Percentiles rank a stretch among this genome's conserved stretches.
Evolutionary conservation across 2,797 vertebrate genomes (phyloP).

Genomic region (Rallus crepitans): DNA sequence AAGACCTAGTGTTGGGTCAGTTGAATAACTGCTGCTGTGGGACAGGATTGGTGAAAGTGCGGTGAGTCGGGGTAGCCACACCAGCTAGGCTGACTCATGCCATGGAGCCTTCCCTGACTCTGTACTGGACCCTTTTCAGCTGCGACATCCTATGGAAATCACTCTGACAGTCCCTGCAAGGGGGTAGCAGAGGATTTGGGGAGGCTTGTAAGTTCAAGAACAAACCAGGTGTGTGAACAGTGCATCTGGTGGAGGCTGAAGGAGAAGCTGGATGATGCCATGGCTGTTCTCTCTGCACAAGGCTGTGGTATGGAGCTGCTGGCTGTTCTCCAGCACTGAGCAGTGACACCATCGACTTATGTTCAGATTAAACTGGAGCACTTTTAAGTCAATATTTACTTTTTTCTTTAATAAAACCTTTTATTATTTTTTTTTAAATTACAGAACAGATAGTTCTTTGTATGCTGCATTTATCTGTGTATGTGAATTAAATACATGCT

Average conservation of each 20-base stretch:
- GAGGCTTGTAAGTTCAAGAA: neutral
- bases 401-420: neutral
- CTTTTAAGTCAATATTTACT: neutral
- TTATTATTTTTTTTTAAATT: neutral
- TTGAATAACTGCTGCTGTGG: neutral
- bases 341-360: neutral
- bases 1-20: neutral
- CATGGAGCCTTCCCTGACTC: neutral
- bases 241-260: neutral
- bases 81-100: neutral
- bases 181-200: neutral
- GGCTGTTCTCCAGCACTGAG: neutral
- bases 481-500: neutral
- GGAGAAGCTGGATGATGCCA: neutral
- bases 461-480: neutral
- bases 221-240: neutral
- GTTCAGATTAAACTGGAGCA: neutral
- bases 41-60: neutral
- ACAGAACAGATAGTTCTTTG: neutral
- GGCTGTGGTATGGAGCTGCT: neutral
- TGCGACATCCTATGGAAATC: neutral
- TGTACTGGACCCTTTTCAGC: neutral
- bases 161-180: neutral
- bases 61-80: neutral
- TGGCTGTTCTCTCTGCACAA: neutral